Conservation (phyloP, 2,113 vertebrate species). For the Crotalus viridis region DNA sequence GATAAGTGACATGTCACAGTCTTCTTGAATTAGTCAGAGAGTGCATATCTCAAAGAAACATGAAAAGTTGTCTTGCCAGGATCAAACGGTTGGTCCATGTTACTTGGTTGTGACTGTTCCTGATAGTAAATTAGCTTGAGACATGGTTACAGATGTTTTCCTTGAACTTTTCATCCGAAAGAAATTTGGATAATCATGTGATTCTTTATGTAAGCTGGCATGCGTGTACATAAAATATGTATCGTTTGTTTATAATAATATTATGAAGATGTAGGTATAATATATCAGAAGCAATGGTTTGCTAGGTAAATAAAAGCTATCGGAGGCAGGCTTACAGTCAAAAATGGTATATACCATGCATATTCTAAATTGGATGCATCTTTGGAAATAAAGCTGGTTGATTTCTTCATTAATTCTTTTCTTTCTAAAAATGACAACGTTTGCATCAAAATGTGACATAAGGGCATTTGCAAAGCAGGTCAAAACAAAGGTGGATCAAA, state of each 20-base stretch:
- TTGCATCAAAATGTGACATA: background rate
- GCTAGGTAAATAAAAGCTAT: background rate
- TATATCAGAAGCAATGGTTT: background rate
- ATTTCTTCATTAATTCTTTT: background rate
- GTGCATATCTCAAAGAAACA: background rate
- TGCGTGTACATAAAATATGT: background rate
- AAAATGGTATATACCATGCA: background rate
- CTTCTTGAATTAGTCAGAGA: background rate
- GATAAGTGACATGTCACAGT: background rate
- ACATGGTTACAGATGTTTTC: background rate
- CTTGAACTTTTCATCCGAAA: background rate
- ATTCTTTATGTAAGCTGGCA: background rate
- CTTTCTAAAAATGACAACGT: background rate
- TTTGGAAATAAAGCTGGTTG: background rate
- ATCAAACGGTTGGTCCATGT: background rate
- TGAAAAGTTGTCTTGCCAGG: background rate
- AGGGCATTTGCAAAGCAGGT: background rate
- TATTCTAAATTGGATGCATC: background rate
- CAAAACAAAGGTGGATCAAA: background rate
- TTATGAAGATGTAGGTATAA: background rate
- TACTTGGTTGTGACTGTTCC: background rate
- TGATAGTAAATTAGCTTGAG: background rate
- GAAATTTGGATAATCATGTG: background rate
- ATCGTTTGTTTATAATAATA: background rate
- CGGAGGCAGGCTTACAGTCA: background rate